A percentile compares a stretch with the other conserved stretches of the same genome.
Conservation (phyloP, 2,113 vertebrate genomes). For the Calidris pugnax region DNA sequence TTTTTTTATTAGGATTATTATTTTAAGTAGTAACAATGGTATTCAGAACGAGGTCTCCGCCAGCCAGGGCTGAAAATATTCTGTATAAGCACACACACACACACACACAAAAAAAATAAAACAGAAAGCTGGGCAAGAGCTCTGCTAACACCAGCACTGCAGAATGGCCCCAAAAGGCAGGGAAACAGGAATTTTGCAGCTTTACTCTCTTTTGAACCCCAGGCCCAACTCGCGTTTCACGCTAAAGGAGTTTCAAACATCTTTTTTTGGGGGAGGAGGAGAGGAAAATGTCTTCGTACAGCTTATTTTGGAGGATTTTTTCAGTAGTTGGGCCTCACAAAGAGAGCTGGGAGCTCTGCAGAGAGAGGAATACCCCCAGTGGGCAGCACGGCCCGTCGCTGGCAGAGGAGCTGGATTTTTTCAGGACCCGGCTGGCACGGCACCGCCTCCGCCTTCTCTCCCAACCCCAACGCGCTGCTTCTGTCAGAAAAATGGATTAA, state of each 20-base stretch:
- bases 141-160: background rate
- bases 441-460: background rate
- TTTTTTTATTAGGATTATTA: background rate
- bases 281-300: background rate
- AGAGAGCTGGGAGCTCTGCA: background rate
- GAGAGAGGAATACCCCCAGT: background rate
- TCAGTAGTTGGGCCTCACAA: background rate
- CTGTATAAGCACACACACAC: background rate
- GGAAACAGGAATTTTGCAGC: background rate
- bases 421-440: background rate
- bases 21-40: background rate
- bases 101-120: too few species aligned
- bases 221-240: background rate
- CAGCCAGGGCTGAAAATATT: background rate
- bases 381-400: background rate
- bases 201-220: accelerated
- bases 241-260: background rate
- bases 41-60: background rate
- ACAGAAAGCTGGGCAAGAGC: background rate
- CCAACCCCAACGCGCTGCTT: background rate
- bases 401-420: background rate
- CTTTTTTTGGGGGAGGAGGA: background rate
- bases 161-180: background rate
- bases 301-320: background rate
- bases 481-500: background rate